A percentile compares a stretch with the other conserved stretches of the same genome.
phyloP scores from a whole-genome alignment of 2,113 vertebrate species.

The Podiceps cristatus region DNA sequence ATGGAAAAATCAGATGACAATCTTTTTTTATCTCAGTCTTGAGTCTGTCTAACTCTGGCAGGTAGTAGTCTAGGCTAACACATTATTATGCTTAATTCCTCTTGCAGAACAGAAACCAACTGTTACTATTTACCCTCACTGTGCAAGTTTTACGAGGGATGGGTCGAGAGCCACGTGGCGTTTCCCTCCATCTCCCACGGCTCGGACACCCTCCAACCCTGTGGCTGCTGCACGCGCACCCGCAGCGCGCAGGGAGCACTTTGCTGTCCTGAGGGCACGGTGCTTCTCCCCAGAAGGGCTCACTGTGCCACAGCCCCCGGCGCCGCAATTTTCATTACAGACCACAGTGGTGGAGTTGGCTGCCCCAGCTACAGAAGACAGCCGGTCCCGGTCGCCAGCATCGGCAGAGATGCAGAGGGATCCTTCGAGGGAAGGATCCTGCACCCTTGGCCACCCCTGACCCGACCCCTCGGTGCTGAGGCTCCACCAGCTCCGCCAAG shows the following conservation, averaged over 20 bases:
- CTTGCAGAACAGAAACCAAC: neutral
- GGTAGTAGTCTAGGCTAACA: conserved; percentile 63
- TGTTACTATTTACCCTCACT: neutral
- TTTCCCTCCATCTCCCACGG: neutral
- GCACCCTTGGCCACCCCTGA: neutral
- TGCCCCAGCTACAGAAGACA: neutral
- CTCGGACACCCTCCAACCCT: neutral
- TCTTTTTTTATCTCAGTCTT: conserved; percentile 63
- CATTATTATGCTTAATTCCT: conserved; percentile 62
- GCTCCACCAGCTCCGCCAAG: neutral
- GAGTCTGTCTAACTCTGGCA: conserved; percentile 45
- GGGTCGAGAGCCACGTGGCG: neutral
- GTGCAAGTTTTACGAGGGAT: neutral
- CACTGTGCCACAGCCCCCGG: neutral
- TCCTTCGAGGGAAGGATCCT: neutral
- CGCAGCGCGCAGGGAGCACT: accelerated
- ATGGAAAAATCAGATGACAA: conserved; percentile 55
- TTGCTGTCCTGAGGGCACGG: accelerated
- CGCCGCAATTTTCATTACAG: neutral
- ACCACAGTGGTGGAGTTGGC: neutral
- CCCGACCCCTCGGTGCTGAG: neutral
- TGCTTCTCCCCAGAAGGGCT: neutral
- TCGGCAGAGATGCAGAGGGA: accelerated
- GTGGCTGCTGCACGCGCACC: accelerated
- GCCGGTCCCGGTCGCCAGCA: neutral